These are phyloP conservation scores for Trinectes maculatus DNA, from an alignment of 2,113 vertebrate genomes.

Conservation along the genomic window DNA sequence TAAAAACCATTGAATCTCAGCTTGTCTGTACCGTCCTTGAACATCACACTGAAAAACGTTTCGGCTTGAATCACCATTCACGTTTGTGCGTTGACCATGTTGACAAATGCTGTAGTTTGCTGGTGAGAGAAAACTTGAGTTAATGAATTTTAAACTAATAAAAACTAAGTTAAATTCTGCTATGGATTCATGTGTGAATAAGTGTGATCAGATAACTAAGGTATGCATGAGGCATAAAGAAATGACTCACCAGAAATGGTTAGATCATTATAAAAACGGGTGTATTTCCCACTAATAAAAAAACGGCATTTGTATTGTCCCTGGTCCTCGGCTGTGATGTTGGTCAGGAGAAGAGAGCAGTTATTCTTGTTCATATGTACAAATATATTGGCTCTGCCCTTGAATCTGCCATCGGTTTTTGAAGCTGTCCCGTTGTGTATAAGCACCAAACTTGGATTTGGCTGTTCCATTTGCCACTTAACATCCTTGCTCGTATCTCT, in stretches of 20 bases:
- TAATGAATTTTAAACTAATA: background rate
- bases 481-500: fast-evolving
- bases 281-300: fast-evolving
- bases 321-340: background rate
- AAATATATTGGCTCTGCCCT: slow-evolving; percentile 11
- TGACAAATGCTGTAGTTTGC: background rate
- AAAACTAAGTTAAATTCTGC: fast-evolving
- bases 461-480: slow-evolving; percentile 11
- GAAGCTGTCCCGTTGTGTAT: fast-evolving
- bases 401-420: fast-evolving
- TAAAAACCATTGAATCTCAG: slow-evolving; percentile 38
- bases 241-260: slow-evolving; percentile 40
- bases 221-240: background rate
- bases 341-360: slow-evolving; percentile 46
- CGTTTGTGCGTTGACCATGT: too few relatives aligned
- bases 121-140: slow-evolving; percentile 7
- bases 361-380: fast-evolving
- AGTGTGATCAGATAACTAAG: background rate
- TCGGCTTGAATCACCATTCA: background rate
- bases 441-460: fast-evolving
- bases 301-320: slow-evolving; percentile 23
- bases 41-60: slow-evolving; percentile 7
- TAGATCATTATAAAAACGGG: fast-evolving
- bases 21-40: fast-evolving
- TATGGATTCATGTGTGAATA: background rate